These are phyloP conservation scores for Archips xylosteana DNA, from an alignment of 2,888 invertebrate genomes.

Conservation along the genomic window DNA sequence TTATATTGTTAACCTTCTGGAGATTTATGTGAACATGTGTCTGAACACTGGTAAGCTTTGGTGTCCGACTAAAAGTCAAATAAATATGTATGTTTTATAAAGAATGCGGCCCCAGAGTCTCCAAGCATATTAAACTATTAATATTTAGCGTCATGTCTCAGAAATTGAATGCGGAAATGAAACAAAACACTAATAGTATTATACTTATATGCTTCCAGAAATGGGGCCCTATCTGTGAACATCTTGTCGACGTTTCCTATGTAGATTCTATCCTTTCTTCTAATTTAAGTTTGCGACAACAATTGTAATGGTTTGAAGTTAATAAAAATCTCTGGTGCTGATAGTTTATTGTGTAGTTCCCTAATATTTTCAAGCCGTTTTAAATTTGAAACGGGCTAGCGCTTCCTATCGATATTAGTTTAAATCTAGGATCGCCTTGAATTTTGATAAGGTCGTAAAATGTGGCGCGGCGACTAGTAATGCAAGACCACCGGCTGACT, in stretches of 20 bases:
- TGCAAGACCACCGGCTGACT: constrained; percentile 42
- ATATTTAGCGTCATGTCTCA: too few species aligned
- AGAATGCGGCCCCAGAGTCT: background rate
- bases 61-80: background rate
- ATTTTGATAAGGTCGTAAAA: constrained; percentile 64
- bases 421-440: constrained; percentile 60
- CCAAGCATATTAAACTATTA: too few species aligned
- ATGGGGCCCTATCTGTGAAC: too few species aligned
- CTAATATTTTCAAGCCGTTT: constrained; percentile 11
- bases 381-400: constrained; percentile 32
- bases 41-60: background rate
- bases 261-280: too few species aligned
- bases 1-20: constrained; percentile 18
- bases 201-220: too few species aligned
- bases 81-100: background rate
- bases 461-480: constrained; percentile 58
- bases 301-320: too few species aligned
- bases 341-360: background rate
- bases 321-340: too few species aligned
- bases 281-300: too few species aligned
- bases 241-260: too few species aligned
- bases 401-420: constrained; percentile 33
- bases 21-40: constrained; percentile 22
- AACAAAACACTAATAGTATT: too few species aligned
- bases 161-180: too few species aligned